Percentiles rank a stretch among this genome's conserved stretches.
phyloP scores from a whole-genome alignment of 2,888 invertebrate species.

The Timandra comae region DNA sequence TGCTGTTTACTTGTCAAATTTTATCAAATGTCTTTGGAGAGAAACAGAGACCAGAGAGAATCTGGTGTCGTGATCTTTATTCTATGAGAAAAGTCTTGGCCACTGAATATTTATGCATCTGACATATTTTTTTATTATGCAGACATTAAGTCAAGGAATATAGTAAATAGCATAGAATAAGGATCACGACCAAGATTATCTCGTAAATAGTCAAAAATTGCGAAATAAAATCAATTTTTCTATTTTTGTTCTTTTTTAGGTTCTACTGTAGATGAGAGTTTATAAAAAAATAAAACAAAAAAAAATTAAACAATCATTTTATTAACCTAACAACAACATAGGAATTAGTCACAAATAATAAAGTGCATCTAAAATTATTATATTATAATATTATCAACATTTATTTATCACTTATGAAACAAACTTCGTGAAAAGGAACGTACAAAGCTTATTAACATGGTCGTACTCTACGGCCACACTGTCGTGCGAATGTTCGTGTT shows the following conservation, averaged over 20 bases:
- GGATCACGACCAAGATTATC: too few species aligned
- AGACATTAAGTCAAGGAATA: neutral
- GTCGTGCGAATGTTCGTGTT: too few species aligned
- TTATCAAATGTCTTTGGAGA: neutral
- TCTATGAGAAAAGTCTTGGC: neutral
- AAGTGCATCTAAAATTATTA: slow-evolving; percentile 42
- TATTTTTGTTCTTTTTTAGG: neutral
- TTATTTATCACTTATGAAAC: neutral
- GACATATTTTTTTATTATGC: too few species aligned
- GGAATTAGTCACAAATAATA: slow-evolving; percentile 46
- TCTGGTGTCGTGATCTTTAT: too few species aligned
- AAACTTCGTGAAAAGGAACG: neutral
- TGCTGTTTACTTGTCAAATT: neutral
- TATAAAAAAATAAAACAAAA: slow-evolving; percentile 18
- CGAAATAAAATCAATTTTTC: neutral
- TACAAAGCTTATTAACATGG: neutral
- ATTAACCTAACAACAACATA: slow-evolving; percentile 32
- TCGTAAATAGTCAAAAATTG: neutral
- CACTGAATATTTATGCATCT: neutral
- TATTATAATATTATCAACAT: slow-evolving; percentile 19
- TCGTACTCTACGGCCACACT: too few species aligned
- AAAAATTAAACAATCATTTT: slow-evolving; percentile 32
- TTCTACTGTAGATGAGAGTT: too few species aligned
- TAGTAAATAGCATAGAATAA: neutral
- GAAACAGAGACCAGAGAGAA: neutral